Evolutionary conservation across 2,888 invertebrate species (phyloP).

Genomic region (Yponomeuta sedellus): DNA sequence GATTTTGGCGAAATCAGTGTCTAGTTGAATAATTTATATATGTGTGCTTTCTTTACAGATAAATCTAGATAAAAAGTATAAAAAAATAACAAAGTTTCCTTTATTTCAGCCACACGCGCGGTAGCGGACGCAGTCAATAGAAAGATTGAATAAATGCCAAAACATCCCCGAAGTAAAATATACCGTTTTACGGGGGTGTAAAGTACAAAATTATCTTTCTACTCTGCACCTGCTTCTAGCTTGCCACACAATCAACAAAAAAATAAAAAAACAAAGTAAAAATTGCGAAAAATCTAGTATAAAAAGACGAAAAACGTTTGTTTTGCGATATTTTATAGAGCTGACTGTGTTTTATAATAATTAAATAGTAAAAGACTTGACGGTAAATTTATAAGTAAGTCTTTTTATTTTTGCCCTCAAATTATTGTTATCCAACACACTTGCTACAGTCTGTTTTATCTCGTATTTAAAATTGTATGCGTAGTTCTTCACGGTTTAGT

Average conservation of each 20-base stretch:
- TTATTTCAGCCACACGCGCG: slow-evolving; percentile 54
- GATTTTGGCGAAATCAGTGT: no score
- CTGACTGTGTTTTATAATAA: background rate
- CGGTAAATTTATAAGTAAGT: background rate
- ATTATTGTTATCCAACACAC: background rate
- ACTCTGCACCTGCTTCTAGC: background rate
- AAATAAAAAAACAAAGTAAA: background rate
- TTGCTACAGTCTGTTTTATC: background rate
- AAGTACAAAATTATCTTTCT: background rate
- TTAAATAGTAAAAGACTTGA: background rate
- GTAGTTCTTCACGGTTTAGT: background rate
- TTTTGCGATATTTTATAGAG: background rate
- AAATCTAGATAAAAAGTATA: background rate
- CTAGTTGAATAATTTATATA: no score
- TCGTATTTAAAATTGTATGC: background rate
- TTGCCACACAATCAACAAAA: background rate
- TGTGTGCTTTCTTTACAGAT: background rate
- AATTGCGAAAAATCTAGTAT: background rate
- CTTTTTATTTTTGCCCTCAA: background rate
- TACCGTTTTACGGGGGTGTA: background rate
- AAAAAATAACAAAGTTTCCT: slow-evolving; percentile 23
- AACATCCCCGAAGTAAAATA: slow-evolving; percentile 9
- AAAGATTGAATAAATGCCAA: slow-evolving; percentile 40
- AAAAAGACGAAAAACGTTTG: background rate
- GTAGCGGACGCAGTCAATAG: slow-evolving; percentile 57